Evolutionary conservation across 2,113 vertebrate species (phyloP).

Genomic region (Trogon surrucura): DNA sequence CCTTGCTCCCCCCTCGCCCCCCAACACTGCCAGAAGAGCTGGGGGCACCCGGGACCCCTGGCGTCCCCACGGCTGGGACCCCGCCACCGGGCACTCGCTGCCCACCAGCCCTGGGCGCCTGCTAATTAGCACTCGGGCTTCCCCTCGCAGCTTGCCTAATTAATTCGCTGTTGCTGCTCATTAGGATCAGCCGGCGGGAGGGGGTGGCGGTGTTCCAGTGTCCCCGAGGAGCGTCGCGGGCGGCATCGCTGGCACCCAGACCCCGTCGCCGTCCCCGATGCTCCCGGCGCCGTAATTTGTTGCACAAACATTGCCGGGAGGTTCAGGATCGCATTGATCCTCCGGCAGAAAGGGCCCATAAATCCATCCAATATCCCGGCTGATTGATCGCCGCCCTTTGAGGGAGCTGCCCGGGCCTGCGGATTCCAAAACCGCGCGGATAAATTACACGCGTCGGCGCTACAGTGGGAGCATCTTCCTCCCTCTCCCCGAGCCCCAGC

Average conservation of each 20-base stretch:
- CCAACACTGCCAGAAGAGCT: too few species aligned
- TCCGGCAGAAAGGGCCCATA: slow-evolving; percentile 33
- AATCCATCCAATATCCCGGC: slow-evolving; percentile 46
- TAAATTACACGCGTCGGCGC: background rate
- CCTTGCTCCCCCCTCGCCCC: too few species aligned
- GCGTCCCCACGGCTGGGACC: background rate
- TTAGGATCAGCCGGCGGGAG: slow-evolving; percentile 6
- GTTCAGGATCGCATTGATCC: slow-evolving; percentile 50
- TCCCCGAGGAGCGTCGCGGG: background rate
- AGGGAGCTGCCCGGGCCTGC: slow-evolving; percentile 15
- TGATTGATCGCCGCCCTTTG: slow-evolving; percentile 60
- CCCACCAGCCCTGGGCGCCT: background rate
- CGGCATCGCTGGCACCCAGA: background rate
- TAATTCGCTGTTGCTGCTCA: slow-evolving; percentile 31
- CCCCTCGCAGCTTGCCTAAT: slow-evolving; percentile 4
- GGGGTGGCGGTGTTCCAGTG: background rate
- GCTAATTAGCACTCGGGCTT: slow-evolving; percentile 26
- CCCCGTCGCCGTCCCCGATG: background rate
- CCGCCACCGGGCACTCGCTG: background rate
- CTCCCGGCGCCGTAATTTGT: slow-evolving; percentile 23
- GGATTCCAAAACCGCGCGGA: background rate
- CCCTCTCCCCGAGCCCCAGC: background rate
- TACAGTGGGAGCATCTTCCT: background rate
- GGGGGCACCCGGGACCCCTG: background rate
- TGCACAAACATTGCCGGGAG: slow-evolving; percentile 35